Evolutionary conservation across 2,797 vertebrate species (phyloP), one percentile per base, ranked within the genome.

Genomic region (Naso thynnoides): DNA sequence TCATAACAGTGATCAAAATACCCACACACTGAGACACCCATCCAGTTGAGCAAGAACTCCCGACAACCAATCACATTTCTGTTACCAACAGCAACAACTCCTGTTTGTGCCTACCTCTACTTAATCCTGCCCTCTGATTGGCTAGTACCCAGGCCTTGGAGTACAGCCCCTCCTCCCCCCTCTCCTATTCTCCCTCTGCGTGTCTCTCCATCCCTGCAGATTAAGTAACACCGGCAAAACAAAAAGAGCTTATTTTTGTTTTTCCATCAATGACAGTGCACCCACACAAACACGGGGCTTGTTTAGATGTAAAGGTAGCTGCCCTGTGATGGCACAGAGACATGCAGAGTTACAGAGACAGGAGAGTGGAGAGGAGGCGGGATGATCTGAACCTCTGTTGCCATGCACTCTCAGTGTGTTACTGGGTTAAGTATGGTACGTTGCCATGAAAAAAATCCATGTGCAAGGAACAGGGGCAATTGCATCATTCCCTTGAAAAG

Each of bases 181-280:
- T 26, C 73, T 61, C 50, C 49, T 4, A 13, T 49, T 79, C 67
- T 84, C 71, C 61, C 77, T 61, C 60, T 79, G 45, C 50, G 41
- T 70, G 75, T 70, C 48, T n/a, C 52, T 82, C 83, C 75, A 86
- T 88, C 85, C 75, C 88, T 70, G 73, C 91, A 93, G 94, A 94
- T 94, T 95, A 94, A 93, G 86, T 90, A 91, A 91, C 91, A 92
- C 78, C 71, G 60, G 86, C 88, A 94, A 93, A 94, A 95, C 92
- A 94, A 93, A 91, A 92, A 92, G 85, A 75, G 93, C 91, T 93
- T 94, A 93, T 93, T 92, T 94, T 93, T 95, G 93, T 94, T 94
- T 92, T 93, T 82, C n/a, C 91, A 87, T 90, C 75, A 81, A 84
- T 90, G 79, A 84, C 88, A 83, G 50, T 23, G 66, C 61, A 82